Conservation (phyloP, 2,113 vertebrate species). For the Notothenia rossii region DNA sequence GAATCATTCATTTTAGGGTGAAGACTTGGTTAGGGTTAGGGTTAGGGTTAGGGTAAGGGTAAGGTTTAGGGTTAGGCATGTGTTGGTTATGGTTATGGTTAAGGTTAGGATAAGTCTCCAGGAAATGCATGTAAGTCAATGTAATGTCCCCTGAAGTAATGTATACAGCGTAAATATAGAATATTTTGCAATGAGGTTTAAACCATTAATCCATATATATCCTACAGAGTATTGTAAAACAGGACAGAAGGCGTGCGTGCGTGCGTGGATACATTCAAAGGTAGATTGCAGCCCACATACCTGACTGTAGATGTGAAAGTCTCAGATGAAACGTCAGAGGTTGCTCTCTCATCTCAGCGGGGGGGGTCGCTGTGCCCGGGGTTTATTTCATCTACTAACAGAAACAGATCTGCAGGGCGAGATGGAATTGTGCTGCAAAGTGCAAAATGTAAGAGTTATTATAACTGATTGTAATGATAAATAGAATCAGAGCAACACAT, state of each 20-base stretch:
- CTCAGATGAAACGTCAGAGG: conserved; percentile 35
- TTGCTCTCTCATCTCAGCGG: conserved; percentile 41
- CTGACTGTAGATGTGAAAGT: conserved; percentile 30
- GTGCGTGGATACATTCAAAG: conserved; percentile 10
- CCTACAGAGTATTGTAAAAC: neutral
- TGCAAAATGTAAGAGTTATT: too few species aligned
- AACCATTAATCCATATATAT: neutral
- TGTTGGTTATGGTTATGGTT: too few species aligned
- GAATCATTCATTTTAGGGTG: too few species aligned
- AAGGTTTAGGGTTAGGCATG: too few species aligned
- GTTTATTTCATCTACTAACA: conserved; percentile 51
- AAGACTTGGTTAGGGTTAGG: too few species aligned
- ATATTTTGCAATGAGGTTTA: neutral
- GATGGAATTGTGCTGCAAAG: neutral
- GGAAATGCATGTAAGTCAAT: too few species aligned
- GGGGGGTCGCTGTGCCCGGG: neutral
- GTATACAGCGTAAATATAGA: too few species aligned
- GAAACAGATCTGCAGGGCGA: conserved; percentile 2
- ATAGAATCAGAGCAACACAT: neutral
- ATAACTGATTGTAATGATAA: neutral
- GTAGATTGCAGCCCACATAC: neutral
- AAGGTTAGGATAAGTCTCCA: too few species aligned
- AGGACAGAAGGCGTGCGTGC: neutral
- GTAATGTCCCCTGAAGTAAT: too few species aligned
- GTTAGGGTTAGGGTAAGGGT: too few species aligned